Evolutionary conservation across 2,797 vertebrate genomes (phyloP).

Genomic region (Spinibarbus caldwelli): DNA sequence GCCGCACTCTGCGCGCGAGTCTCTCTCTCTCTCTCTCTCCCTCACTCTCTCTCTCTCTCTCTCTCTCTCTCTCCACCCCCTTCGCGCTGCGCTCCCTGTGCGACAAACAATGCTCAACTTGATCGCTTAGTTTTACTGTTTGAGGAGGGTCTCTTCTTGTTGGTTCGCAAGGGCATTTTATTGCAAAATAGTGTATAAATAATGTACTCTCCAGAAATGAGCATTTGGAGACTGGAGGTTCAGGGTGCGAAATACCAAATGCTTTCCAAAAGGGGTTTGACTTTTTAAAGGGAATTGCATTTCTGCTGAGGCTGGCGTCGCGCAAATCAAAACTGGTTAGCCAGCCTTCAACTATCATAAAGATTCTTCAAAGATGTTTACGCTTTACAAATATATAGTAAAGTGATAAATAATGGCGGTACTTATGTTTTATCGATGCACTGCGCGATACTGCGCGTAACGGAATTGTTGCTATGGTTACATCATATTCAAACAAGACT

Average conservation of each 20-base stretch:
- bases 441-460: neutral
- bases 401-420: neutral
- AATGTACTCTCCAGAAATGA: neutral
- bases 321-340: neutral
- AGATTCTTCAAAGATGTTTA: neutral
- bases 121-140: slow-evolving; percentile 83
- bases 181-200: neutral
- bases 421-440: neutral
- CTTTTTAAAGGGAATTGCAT: neutral
- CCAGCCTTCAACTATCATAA: neutral
- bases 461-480: slow-evolving; percentile 32
- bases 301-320: slow-evolving; percentile 4
- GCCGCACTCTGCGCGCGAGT: slow-evolving; percentile 91
- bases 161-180: neutral
- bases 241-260: neutral
- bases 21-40: slow-evolving; percentile 60
- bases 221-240: neutral
- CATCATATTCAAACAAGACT: slow-evolving; percentile 6
- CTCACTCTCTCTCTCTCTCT: slow-evolving; percentile 63
- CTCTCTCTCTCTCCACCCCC: slow-evolving; percentile 68
- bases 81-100: slow-evolving; percentile 67
- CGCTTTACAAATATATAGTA: neutral
- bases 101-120: slow-evolving; percentile 87
- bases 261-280: neutral
- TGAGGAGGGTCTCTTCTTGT: slow-evolving; percentile 22